These are phyloP conservation scores for Pelvicachromis taeniatus DNA, from an alignment of 2,113 vertebrate genomes.

Conservation along the genomic window DNA sequence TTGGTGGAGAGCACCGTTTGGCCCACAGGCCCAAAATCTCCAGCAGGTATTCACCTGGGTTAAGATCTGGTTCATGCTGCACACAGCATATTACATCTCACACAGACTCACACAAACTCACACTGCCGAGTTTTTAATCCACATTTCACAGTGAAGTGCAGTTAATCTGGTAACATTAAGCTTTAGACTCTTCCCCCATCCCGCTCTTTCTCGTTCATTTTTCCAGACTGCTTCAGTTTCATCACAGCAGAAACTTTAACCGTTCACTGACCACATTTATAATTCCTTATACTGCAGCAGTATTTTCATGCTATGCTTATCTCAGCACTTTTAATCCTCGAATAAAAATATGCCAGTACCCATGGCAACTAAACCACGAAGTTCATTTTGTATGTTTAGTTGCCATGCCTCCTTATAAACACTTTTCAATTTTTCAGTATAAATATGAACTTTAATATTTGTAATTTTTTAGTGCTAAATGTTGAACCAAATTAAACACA, in stretches of 20 bases:
- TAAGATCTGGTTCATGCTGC: background rate
- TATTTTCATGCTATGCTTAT: background rate
- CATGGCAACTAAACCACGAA: background rate
- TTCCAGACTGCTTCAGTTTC: background rate
- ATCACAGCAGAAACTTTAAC: background rate
- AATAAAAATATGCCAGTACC: background rate
- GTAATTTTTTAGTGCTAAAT: background rate
- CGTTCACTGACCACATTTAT: background rate
- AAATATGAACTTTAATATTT: background rate
- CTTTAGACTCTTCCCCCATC: background rate
- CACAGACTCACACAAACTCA: background rate
- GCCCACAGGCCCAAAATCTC: background rate
- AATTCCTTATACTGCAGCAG: background rate
- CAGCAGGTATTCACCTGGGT: background rate
- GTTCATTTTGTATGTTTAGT: background rate
- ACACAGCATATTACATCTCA: background rate
- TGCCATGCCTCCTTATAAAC: background rate
- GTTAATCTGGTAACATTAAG: background rate
- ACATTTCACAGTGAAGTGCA: background rate
- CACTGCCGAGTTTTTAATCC: background rate
- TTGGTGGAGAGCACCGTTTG: background rate
- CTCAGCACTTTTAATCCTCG: background rate
- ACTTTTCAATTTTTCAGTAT: background rate
- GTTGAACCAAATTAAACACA: background rate
- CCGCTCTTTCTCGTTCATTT: background rate